Conservation (phyloP, 1,140 invertebrate genomes). For the Neuroterus valhalla region DNA sequence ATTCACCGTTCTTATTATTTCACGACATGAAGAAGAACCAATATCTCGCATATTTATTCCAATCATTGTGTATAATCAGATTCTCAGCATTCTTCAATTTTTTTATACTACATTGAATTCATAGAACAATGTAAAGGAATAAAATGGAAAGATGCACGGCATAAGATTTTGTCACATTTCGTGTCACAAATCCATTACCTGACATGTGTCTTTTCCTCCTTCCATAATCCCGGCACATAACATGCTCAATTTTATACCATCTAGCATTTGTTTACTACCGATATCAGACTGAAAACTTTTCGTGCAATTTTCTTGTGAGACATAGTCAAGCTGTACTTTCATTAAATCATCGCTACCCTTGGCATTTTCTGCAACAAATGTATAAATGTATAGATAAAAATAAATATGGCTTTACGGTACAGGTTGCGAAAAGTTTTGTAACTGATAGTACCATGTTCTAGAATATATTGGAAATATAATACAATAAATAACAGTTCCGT, state of each 20-base stretch:
- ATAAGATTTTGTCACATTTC: no score
- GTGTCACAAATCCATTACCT: constrained; percentile 70
- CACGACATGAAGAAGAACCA: not conserved
- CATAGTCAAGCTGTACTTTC: constrained; percentile 79
- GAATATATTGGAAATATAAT: not conserved
- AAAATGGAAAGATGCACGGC: no score
- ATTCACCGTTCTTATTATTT: not conserved
- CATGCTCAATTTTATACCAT: constrained; percentile 77
- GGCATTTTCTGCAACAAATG: constrained; percentile 45
- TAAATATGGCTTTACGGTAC: no score
- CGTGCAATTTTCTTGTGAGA: constrained; percentile 76
- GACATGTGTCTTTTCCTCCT: constrained; percentile 86
- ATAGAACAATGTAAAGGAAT: no score
- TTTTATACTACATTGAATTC: not conserved
- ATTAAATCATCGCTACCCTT: constrained; percentile 78
- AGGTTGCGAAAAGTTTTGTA: not conserved
- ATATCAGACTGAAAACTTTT: constrained; percentile 68
- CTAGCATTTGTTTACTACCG: constrained; percentile 67
- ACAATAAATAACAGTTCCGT: no score
- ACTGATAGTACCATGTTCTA: not conserved
- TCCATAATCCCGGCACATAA: constrained; percentile 83
- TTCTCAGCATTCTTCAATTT: not conserved
- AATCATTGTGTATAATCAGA: no score
- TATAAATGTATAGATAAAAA: not conserved
- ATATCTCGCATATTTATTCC: no score